phyloP scores from a whole-genome alignment of 1,140 invertebrate genomes.

The Orchestia grillus region DNA sequence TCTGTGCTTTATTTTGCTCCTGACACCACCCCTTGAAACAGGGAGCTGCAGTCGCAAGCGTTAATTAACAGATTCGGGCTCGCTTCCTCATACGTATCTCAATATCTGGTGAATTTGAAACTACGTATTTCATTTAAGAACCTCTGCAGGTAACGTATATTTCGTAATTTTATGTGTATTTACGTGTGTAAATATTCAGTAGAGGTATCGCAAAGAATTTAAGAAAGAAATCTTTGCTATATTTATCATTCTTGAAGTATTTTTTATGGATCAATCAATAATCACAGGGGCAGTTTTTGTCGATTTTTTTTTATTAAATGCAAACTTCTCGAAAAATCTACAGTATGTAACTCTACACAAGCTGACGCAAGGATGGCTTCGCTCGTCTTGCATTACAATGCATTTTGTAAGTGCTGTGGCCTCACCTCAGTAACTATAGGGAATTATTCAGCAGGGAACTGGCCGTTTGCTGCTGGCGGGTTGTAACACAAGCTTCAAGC shows the following conservation, averaged over 20 bases:
- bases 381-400: neutral
- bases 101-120: neutral
- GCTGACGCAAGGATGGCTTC: neutral
- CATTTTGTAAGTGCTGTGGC: neutral
- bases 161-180: too few relatives aligned
- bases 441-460: neutral
- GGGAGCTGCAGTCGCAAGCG: too few relatives aligned
- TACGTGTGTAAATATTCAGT: too few relatives aligned
- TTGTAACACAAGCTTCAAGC: neutral
- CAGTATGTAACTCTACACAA: neutral
- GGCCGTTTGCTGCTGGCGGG: neutral
- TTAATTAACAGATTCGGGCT: neutral
- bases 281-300: too few relatives aligned
- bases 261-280: too few relatives aligned
- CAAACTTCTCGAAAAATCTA: neutral
- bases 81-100: neutral
- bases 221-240: too few relatives aligned
- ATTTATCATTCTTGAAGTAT: too few relatives aligned
- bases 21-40: neutral
- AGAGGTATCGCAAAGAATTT: too few relatives aligned
- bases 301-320: too few relatives aligned
- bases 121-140: neutral
- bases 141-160: too few relatives aligned
- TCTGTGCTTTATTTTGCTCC: neutral
- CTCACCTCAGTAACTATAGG: neutral